These are phyloP conservation scores for Lissocephala sabroskyi DNA, from an alignment of 2,888 invertebrate species.

Conservation along the genomic window DNA sequence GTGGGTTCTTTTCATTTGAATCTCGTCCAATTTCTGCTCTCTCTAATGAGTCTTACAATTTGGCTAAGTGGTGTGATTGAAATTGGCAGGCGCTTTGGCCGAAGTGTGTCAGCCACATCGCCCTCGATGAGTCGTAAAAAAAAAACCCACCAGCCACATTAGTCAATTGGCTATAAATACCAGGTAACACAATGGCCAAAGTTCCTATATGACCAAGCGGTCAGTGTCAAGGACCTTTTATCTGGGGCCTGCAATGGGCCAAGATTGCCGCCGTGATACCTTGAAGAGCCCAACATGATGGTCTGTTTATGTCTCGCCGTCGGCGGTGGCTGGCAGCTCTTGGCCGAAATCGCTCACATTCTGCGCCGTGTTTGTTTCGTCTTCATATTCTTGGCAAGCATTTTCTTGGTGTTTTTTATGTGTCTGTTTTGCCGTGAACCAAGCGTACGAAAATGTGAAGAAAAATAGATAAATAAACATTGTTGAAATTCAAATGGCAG, in stretches of 20 bases:
- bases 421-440: slow-evolving; percentile 7
- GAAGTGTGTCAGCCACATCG: slow-evolving; percentile 19
- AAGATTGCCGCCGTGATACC: slow-evolving; percentile 12
- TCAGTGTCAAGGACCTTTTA: slow-evolving; percentile 50
- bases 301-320: slow-evolving; percentile 41
- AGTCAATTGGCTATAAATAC: background rate
- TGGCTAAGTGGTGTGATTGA: slow-evolving; percentile 5
- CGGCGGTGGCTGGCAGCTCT: slow-evolving; percentile 6
- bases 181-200: background rate
- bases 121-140: too few relatives aligned
- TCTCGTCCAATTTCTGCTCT: slow-evolving; percentile 30
- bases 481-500: slow-evolving; percentile 45
- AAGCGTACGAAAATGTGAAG: slow-evolving; percentile 18
- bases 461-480: slow-evolving; percentile 60
- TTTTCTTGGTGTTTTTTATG: slow-evolving; percentile 11
- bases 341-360: slow-evolving; percentile 34
- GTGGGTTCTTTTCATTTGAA: slow-evolving; percentile 31
- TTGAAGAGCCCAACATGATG: slow-evolving; percentile 25
- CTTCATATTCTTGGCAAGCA: slow-evolving; percentile 49
- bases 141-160: background rate
- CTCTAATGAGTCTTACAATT: slow-evolving; percentile 39
- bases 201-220: too few relatives aligned
- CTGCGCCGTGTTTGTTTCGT: slow-evolving; percentile 33
- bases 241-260: background rate
- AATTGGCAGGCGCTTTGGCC: slow-evolving; percentile 2